Evolutionary conservation across 2,888 invertebrate species (phyloP).

Genomic region (Cheilosia soror): DNA sequence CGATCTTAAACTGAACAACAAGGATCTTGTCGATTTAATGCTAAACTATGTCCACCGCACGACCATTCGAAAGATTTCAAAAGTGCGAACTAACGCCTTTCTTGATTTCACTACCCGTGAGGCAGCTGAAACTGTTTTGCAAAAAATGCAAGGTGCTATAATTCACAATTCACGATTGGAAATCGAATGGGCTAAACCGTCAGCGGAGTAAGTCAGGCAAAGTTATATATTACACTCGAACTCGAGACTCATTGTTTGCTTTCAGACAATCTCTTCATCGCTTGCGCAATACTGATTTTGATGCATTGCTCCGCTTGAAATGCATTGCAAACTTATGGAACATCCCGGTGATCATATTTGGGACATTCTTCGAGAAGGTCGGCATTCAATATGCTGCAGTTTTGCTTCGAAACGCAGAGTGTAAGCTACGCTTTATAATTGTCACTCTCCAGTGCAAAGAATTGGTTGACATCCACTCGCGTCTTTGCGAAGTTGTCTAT

Average conservation of each 20-base stretch:
- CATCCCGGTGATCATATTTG: conserved; percentile 79
- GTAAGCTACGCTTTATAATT: conserved; percentile 75
- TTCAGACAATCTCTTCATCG: conserved; percentile 78
- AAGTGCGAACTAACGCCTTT: conserved; percentile 79
- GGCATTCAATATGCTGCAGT: conserved; percentile 78
- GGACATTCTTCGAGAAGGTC: conserved; percentile 76
- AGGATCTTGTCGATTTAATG: conserved; percentile 77
- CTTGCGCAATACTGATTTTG: conserved; percentile 79
- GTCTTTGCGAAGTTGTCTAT: conserved; percentile 79
- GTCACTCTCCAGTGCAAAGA: conserved; percentile 76
- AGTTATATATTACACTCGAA: neutral
- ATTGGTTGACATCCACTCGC: conserved; percentile 79
- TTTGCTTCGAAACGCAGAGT: conserved; percentile 75
- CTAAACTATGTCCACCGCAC: conserved; percentile 76
- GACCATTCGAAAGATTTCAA: conserved; percentile 78
- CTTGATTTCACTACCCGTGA: conserved; percentile 78
- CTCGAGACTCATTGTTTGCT: neutral
- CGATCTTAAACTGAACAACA: conserved; percentile 78
- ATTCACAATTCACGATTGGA: conserved; percentile 76
- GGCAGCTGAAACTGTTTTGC: conserved; percentile 78
- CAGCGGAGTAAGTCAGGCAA: conserved; percentile 77
- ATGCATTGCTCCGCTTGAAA: conserved; percentile 78
- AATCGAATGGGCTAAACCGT: conserved; percentile 80
- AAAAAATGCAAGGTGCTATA: conserved; percentile 76
- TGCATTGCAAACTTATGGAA: conserved; percentile 80